Evolutionary conservation across 1,140 invertebrate species (phyloP), one percentile per base, ranked within the genome.

Genomic region (Drosophila guanche): DNA sequence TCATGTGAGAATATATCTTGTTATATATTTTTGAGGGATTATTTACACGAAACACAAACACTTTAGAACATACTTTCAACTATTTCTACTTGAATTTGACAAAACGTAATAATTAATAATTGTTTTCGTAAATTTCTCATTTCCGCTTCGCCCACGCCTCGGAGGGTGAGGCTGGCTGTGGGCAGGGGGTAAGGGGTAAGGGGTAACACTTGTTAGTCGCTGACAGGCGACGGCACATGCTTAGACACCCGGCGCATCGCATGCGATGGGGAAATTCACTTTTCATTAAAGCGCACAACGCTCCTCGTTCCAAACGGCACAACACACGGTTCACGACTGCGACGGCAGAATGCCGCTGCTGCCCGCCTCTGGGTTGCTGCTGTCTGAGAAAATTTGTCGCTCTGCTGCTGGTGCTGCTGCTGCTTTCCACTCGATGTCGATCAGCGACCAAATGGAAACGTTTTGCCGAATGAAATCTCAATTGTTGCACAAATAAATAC

Each of bases 301-400:
- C 60, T 67, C 0, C 61, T 70, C 74, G 75, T 68, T 83, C 78
- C 71, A 78, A 72, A 58, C 83, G 63, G 53, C 78, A 63, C 79
- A 71, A 71, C 62, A 76, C 53, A 79, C 75, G 74, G 80, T 88
- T 76, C 79, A 72, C 75, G 83, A 88, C 83, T 88, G 83, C 79
- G 57, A 16, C 51, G 42, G 45, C 42, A 48, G 22, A 37, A 66
- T 50, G 76, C 56, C 58, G 43, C 40, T 48, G 53, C 48, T 40
- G 20, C 8, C 1, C 16, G 16, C 1, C 16, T 20, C 16, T 20
- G 16, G 16, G 16, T 20, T 45, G 47, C 40, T 52, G 45, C 65
- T 42, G 76, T 48, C 56, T 20, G 54, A 29, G 68, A 52, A 76
- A 70, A 80, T 68, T 69, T 85, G 81, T 86, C 81, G 76, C 76